Evolutionary conservation across 2,797 vertebrate species (phyloP).

Genomic region (Malacoraja senta): DNA sequence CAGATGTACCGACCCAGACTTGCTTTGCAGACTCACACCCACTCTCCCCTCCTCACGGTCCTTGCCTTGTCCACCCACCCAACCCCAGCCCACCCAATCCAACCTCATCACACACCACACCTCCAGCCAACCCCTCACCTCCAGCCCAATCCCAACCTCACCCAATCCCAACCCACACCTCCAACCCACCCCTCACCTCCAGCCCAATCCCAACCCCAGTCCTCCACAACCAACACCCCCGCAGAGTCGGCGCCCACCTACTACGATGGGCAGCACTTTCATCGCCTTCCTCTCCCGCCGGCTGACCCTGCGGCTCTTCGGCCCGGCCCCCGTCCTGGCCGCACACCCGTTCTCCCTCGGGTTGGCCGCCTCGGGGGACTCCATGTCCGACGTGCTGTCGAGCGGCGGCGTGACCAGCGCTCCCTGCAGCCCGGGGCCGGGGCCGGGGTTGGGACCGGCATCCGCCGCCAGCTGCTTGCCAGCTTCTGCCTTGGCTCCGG

Average conservation of each 20-base stretch:
- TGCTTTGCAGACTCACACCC: background rate
- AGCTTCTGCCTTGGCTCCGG: constrained; percentile 43
- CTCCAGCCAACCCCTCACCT: background rate
- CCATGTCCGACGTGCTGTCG: constrained; percentile 56
- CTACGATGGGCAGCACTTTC: constrained; percentile 62
- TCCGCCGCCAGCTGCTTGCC: constrained; percentile 48
- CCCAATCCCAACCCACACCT: accelerated
- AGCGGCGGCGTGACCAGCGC: constrained; percentile 53
- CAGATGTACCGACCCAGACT: too few relatives aligned
- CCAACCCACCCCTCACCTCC: background rate
- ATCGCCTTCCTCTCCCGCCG: constrained; percentile 64
- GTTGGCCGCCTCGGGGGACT: constrained; percentile 46
- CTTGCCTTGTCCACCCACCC: background rate
- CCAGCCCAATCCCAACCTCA: accelerated
- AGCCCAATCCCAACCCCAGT: accelerated
- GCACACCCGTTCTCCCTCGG: constrained; percentile 48
- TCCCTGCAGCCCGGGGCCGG: constrained; percentile 43
- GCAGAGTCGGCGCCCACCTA: too few relatives aligned
- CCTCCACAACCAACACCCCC: too few relatives aligned
- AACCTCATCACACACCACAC: too few relatives aligned
- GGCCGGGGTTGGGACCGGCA: constrained; percentile 34
- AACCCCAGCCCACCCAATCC: background rate
- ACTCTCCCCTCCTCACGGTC: background rate
- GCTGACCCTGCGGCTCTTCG: constrained; percentile 61
- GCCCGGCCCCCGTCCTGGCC: constrained; percentile 41